Evolutionary conservation across 2,888 invertebrate species (phyloP).

Genomic region (Omphaloscelis lunosa): DNA sequence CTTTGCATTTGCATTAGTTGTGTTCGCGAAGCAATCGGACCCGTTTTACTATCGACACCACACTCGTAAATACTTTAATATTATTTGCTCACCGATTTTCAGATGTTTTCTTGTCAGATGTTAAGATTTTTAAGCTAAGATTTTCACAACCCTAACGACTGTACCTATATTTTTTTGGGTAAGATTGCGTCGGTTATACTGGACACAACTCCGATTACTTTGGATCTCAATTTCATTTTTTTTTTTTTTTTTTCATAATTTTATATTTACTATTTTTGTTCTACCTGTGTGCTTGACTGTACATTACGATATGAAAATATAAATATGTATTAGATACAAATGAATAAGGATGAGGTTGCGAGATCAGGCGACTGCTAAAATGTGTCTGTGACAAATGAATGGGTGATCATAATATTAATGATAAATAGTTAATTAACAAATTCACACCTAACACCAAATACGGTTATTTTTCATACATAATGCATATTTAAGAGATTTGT

Average conservation of each 20-base stretch:
- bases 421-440: slow-evolving; percentile 44
- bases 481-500: slow-evolving; percentile 26
- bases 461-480: slow-evolving; percentile 28
- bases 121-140: too few species aligned
- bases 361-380: slow-evolving; percentile 20
- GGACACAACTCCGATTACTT: not conserved
- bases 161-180: not conserved
- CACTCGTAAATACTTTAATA: slow-evolving; percentile 74
- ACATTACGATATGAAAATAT: slow-evolving; percentile 33
- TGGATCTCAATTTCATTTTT: slow-evolving; percentile 41
- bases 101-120: slow-evolving; percentile 15
- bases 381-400: slow-evolving; percentile 46
- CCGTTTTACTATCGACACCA: slow-evolving; percentile 74
- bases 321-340: slow-evolving; percentile 59
- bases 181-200: not conserved
- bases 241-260: not conserved
- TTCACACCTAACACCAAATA: slow-evolving; percentile 43
- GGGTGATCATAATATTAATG: slow-evolving; percentile 31
- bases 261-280: not conserved
- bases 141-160: not conserved
- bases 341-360: slow-evolving; percentile 45
- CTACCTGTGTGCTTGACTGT: slow-evolving; percentile 24
- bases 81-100: slow-evolving; percentile 69
- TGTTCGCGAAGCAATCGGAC: slow-evolving; percentile 68
- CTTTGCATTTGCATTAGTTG: slow-evolving; percentile 82